phyloP scores from a whole-genome alignment of 1,140 invertebrate species.

The Adoxophyes honmai region DNA sequence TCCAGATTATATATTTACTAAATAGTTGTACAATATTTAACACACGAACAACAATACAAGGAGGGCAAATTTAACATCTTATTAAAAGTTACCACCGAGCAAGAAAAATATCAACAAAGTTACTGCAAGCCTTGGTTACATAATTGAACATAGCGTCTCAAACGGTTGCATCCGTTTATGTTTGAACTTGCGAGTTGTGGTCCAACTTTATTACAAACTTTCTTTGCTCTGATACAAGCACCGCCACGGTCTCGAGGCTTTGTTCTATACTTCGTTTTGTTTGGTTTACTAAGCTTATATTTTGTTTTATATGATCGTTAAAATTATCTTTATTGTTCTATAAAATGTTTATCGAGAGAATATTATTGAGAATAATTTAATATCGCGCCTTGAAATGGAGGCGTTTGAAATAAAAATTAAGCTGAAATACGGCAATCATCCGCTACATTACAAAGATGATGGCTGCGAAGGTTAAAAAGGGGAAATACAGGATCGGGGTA shows the following conservation, averaged over 20 bases:
- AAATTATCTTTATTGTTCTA: too few relatives aligned
- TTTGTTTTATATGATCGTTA: too few relatives aligned
- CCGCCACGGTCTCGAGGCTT: too few relatives aligned
- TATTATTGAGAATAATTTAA: too few relatives aligned
- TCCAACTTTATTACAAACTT: slow-evolving; percentile 25
- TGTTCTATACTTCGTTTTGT: too few relatives aligned
- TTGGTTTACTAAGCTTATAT: too few relatives aligned
- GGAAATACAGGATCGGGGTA: neutral
- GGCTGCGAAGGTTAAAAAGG: neutral
- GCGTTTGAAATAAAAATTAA: neutral
- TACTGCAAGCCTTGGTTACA: slow-evolving; percentile 25
- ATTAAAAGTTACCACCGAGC: neutral
- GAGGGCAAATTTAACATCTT: neutral
- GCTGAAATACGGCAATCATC: neutral
- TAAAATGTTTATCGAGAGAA: too few relatives aligned
- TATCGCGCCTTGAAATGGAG: too few relatives aligned
- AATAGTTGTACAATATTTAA: too few relatives aligned
- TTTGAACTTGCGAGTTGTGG: slow-evolving; percentile 29
- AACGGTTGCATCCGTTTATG: slow-evolving; percentile 62
- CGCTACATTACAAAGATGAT: slow-evolving; percentile 4
- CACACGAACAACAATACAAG: too few relatives aligned
- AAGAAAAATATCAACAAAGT: slow-evolving; percentile 8
- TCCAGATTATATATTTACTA: too few relatives aligned
- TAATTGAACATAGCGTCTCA: slow-evolving; percentile 61
- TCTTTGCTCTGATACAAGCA: slow-evolving; percentile 8